Conservation (phyloP, 2,113 vertebrate species). For the Notiomystis cincta region DNA sequence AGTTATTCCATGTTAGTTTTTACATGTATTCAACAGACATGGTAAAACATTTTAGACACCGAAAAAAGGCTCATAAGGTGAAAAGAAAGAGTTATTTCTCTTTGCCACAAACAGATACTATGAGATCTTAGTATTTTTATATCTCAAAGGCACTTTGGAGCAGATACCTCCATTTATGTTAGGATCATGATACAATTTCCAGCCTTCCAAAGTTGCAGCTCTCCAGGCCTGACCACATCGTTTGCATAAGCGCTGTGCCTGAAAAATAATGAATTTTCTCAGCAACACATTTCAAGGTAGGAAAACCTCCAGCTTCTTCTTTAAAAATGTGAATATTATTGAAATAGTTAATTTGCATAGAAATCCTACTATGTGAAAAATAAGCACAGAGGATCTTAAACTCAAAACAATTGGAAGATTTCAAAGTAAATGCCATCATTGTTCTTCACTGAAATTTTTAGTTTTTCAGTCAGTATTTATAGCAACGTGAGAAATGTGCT, state of each 20-base stretch:
- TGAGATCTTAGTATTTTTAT: neutral
- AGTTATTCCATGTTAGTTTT: neutral
- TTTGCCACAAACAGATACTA: neutral
- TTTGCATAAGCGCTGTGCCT: constrained; percentile 95
- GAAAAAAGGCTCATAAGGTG: neutral
- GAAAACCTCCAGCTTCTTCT: neutral
- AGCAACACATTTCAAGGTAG: neutral
- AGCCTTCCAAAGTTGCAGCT: constrained; percentile 95
- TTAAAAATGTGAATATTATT: neutral
- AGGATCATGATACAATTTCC: constrained; percentile 96
- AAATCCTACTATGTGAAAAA: neutral
- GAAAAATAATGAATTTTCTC: constrained; percentile 8
- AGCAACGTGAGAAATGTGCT: neutral
- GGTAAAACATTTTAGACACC: neutral
- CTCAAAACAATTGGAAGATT: neutral
- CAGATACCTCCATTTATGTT: constrained; percentile 85
- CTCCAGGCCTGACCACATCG: constrained; percentile 97
- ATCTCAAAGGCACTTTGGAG: neutral
- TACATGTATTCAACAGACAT: neutral
- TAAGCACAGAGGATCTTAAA: neutral
- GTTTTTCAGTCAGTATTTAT: neutral
- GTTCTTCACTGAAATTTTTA: neutral
- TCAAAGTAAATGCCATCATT: neutral
- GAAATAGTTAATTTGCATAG: neutral
- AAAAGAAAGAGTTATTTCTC: neutral